phyloP scores from a whole-genome alignment of 2,113 vertebrate species.

The Gallinago paraguaiae region DNA sequence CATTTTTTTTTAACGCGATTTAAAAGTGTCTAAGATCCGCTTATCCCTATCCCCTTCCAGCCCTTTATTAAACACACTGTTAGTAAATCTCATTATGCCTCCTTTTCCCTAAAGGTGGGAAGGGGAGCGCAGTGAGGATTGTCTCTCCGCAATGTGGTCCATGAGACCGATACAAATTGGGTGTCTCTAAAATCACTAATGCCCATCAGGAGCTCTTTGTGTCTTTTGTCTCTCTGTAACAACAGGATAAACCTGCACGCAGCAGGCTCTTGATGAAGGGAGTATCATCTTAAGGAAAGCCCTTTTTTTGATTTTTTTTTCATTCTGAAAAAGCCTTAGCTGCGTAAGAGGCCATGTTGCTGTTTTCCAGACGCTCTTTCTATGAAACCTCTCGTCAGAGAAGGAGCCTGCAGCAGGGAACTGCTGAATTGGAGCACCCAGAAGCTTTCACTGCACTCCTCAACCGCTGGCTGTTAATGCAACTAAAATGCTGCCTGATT shows the following conservation, averaged over 20 bases:
- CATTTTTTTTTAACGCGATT: not conserved
- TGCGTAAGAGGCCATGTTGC: not conserved
- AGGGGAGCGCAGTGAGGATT: not conserved
- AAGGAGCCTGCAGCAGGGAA: not conserved
- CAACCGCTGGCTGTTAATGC: not conserved
- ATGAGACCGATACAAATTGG: conserved; percentile 41
- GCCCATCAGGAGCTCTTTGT: conserved; percentile 15
- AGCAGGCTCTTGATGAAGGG: conserved; percentile 29
- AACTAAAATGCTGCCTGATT: not conserved
- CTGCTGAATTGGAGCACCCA: not conserved
- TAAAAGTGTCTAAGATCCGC: not conserved
- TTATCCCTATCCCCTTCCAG: conserved; percentile 29
- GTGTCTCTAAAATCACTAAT: not conserved
- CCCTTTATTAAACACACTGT: conserved; percentile 51
- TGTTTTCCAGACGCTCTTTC: conserved; percentile 41
- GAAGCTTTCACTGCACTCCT: not conserved
- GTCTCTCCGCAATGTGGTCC: not conserved
- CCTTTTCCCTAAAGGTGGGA: not conserved
- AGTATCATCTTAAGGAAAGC: not conserved
- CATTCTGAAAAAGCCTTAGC: conserved; percentile 44
- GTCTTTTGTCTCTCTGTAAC: conserved; percentile 40
- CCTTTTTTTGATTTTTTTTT: not conserved
- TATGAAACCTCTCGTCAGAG: conserved; percentile 29
- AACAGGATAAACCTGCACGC: conserved; percentile 39
- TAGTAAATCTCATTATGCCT: conserved; percentile 33